These are phyloP conservation scores for Pipistrellus nathusii DNA, from an alignment of 2,797 vertebrate genomes.

Conservation along the genomic window DNA sequence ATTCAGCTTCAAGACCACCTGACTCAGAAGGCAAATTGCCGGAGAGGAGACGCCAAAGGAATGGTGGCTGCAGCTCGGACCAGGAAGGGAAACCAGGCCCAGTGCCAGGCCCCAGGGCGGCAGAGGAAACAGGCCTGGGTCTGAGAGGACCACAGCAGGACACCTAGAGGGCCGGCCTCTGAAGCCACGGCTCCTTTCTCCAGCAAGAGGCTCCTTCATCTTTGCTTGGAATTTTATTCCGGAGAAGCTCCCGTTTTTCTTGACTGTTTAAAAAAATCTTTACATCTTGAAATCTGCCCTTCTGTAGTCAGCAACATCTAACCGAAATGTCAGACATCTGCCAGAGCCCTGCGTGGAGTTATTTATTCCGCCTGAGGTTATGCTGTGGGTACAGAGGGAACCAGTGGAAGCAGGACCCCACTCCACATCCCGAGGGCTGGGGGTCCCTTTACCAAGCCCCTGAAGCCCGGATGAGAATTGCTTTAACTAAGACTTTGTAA, in stretches of 20 bases:
- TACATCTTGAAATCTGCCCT: not conserved
- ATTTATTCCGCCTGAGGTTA: not conserved
- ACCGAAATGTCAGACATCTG: not conserved
- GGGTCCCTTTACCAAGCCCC: not conserved
- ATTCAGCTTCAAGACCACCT: not conserved
- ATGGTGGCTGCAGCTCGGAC: not conserved
- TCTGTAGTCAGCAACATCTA: not conserved
- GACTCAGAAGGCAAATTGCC: not conserved
- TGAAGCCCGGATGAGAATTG: not conserved
- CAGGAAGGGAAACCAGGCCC: accelerated
- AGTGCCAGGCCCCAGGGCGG: not conserved
- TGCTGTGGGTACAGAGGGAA: not conserved
- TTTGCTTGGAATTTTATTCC: not conserved
- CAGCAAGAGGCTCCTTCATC: not conserved
- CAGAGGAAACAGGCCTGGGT: not conserved
- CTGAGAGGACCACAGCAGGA: not conserved
- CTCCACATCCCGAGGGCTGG: no score
- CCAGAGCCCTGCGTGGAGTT: accelerated
- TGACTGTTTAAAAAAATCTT: not conserved
- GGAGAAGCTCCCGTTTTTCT: not conserved
- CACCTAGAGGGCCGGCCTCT: not conserved
- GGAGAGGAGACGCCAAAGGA: not conserved
- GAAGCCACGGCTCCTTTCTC: not conserved
- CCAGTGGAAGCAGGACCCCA: not conserved
- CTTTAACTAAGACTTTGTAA: not conserved